phyloP scores from a whole-genome alignment of 2,888 invertebrate genomes.

The Oasisia sp. region DNA sequence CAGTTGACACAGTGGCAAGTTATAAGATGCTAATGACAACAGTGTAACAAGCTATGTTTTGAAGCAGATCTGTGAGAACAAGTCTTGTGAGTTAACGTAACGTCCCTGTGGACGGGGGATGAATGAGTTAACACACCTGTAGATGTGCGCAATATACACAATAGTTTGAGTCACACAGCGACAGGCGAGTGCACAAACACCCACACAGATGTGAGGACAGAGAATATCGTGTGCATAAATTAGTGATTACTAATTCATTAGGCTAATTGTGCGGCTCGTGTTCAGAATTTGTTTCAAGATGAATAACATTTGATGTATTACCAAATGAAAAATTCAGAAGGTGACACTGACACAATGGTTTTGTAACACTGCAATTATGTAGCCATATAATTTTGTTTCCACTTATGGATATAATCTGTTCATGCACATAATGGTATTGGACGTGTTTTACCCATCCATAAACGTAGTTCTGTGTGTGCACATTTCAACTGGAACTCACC shows the following conservation, averaged over 20 bases:
- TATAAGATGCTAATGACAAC: not conserved
- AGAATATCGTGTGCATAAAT: not conserved
- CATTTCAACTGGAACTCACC: not conserved
- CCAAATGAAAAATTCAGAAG: not conserved
- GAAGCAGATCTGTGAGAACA: not conserved
- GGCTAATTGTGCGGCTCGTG: not conserved
- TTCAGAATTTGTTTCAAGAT: not conserved
- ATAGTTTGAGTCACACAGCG: not conserved
- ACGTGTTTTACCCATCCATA: not conserved
- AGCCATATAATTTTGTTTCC: not conserved
- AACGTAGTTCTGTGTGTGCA: not conserved
- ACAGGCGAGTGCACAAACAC: not conserved
- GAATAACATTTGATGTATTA: not conserved
- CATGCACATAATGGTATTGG: not conserved
- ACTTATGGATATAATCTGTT: not conserved
- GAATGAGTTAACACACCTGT: not conserved
- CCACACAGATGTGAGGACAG: not conserved
- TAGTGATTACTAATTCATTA: not conserved
- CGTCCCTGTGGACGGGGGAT: not conserved
- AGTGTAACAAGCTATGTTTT: not conserved
- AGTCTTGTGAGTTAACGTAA: not conserved
- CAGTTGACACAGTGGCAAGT: not conserved
- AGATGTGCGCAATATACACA: not conserved
- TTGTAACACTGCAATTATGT: not conserved
- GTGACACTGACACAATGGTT: not conserved